phyloP scores from a whole-genome alignment of 1,140 invertebrate species.

The Drosophila miranda region DNA sequence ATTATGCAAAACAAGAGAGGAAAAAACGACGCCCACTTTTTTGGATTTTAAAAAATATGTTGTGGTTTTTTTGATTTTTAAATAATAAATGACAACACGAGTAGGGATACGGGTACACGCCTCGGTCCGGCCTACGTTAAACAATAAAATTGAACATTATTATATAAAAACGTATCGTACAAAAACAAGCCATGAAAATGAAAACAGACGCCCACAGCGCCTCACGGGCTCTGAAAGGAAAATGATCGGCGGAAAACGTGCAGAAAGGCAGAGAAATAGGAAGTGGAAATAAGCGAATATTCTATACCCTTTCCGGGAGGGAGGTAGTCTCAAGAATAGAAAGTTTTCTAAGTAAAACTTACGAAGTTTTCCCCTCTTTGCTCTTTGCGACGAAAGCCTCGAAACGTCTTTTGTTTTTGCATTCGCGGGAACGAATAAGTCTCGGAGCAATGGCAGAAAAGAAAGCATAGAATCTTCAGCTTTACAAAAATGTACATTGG shows the following conservation, averaged over 20 bases:
- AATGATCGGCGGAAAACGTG: constrained; percentile 32
- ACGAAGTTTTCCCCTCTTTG: too few relatives aligned
- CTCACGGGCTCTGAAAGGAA: constrained; percentile 2
- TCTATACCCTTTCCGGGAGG: background rate
- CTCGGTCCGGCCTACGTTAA: constrained; percentile 35
- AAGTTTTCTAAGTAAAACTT: too few relatives aligned
- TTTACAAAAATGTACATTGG: too few relatives aligned
- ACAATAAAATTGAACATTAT: constrained; percentile 49
- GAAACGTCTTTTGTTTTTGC: too few relatives aligned
- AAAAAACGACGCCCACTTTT: constrained; percentile 48
- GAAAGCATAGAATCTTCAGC: too few relatives aligned
- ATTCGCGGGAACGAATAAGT: too few relatives aligned
- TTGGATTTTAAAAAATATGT: constrained; percentile 17
- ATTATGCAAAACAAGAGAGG: constrained; percentile 32
- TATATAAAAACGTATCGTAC: constrained; percentile 42
- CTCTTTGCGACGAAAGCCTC: too few relatives aligned
- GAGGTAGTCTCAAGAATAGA: too few relatives aligned
- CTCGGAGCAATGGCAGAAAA: too few relatives aligned
- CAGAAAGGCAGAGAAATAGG: constrained; percentile 35
- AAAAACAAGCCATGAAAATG: constrained; percentile 42
- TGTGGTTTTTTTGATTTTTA: constrained; percentile 11
- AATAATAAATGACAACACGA: constrained; percentile 34
- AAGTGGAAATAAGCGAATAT: background rate
- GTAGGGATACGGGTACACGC: constrained; percentile 27
- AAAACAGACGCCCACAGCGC: constrained; percentile 51